These are phyloP conservation scores for Cryptomyrus ogoouensis DNA, from an alignment of 2,113 vertebrate species.

Conservation along the genomic window DNA sequence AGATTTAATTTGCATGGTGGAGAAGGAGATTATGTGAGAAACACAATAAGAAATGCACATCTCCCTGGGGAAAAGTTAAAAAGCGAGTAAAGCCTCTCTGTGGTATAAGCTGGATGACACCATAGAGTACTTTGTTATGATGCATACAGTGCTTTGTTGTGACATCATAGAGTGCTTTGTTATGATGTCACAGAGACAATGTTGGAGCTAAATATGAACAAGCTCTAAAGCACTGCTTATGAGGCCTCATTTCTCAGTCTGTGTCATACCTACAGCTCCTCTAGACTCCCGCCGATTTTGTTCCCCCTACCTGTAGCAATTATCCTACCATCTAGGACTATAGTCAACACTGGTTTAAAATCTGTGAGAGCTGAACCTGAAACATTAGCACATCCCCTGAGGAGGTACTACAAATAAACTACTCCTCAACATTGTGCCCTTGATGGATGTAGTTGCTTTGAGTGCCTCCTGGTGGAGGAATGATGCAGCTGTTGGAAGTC, in stretches of 20 bases:
- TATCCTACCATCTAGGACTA: background rate
- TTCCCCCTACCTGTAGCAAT: background rate
- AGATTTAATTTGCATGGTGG: conserved; percentile 1
- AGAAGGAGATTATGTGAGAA: background rate
- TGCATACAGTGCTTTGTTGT: background rate
- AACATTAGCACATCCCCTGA: background rate
- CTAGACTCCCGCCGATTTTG: background rate
- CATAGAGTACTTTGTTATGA: background rate
- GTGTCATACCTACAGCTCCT: background rate
- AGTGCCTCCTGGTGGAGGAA: background rate
- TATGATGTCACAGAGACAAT: background rate
- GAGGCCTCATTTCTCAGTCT: background rate
- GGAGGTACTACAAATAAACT: background rate
- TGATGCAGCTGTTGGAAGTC: background rate
- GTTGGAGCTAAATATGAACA: background rate
- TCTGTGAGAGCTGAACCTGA: background rate
- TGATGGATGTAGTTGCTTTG: background rate
- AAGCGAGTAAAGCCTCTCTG: background rate
- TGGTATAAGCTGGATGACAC: background rate
- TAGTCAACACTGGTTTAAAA: background rate
- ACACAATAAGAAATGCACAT: background rate
- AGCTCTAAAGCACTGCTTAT: background rate
- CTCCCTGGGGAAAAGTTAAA: background rate
- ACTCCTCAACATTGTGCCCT: background rate
- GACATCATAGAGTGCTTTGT: background rate